Evolutionary conservation across 2,113 vertebrate species (phyloP), one percentile per base, ranked within the genome.

Genomic region (Lipotes vexillifer): DNA sequence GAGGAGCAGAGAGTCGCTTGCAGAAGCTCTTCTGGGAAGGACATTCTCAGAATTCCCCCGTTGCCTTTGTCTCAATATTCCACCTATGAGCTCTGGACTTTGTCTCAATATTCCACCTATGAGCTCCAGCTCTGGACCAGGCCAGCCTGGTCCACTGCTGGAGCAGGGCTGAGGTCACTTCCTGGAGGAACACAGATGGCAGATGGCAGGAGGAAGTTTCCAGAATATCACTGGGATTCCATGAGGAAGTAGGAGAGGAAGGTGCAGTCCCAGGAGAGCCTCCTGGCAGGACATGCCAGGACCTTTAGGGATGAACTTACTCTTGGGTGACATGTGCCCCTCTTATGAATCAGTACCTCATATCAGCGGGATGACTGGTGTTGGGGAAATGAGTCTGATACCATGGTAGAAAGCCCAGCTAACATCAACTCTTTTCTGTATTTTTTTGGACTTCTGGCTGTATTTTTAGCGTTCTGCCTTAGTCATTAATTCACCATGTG

Each of bases 81-180:
- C 44, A 1, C 12, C n/a, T 41, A 4, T 3, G 38, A 41, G 46
- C 20, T 38, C 33, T 41, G 41, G n/a, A n/a, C n/a, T n/a, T n/a
- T n/a, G n/a, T n/a, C n/a, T n/a, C n/a, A n/a, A 2, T 13, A 5
- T 52, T 17, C 33, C 44, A 1, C 12, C n/a, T 41, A 4, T 3
- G 38, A 41, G 46, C 20, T 36, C 33, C n/a, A n/a, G n/a, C n/a
- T n/a, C n/a, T 41, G 41, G n/a, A n/a, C 31, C 8, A 27, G 27
- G 3, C 10, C 5, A 17, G 41, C 36, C 18, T 1, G 20, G 25
- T n/a, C 49, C 10, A 1, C 18, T 0, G 0, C 61, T 41, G 65
- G 8, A 61, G 23, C 5, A 0, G 17, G 31, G 36, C 59, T 9
- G 49, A 38, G 59, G 49, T 85, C 46, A 38, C 13, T 25, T 3